Evolutionary conservation across 2,888 invertebrate species (phyloP).

Genomic region (Drosophila algonquin): DNA sequence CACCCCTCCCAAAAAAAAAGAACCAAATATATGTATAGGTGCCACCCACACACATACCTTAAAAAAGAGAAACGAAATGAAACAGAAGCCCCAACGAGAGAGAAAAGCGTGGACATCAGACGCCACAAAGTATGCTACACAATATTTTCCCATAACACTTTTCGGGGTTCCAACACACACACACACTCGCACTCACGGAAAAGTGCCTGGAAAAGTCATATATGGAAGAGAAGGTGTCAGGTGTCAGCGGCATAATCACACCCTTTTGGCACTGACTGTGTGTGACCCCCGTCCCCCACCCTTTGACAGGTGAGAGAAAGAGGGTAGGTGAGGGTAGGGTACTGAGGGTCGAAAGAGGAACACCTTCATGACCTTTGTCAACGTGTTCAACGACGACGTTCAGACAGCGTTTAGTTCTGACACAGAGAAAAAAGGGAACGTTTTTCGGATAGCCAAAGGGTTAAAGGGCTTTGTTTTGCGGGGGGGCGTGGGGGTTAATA

Average conservation of each 20-base stretch:
- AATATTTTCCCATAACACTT: constrained; percentile 58
- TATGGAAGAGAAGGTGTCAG: constrained; percentile 67
- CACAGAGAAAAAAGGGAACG: constrained; percentile 34
- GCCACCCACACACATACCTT: neutral
- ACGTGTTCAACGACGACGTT: constrained; percentile 50
- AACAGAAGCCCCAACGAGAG: neutral
- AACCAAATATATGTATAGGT: constrained; percentile 3
- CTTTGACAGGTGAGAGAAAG: constrained; percentile 48
- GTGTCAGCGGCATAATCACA: constrained; percentile 77
- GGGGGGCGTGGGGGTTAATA: constrained; percentile 21
- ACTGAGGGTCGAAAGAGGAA: constrained; percentile 22
- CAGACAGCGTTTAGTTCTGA: constrained; percentile 54
- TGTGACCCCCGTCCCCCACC: constrained; percentile 18
- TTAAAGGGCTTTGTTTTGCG: constrained; percentile 4
- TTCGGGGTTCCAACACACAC: constrained; percentile 50
- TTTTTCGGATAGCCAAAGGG: constrained; percentile 29
- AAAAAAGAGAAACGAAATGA: constrained; percentile 27
- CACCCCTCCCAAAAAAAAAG: constrained; percentile 1
- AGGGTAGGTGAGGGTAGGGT: neutral
- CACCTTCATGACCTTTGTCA: constrained; percentile 71
- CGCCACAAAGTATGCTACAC: constrained; percentile 54
- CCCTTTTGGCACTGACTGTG: constrained; percentile 56
- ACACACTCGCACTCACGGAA: neutral
- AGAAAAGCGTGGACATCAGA: constrained; percentile 21
- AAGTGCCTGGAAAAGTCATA: constrained; percentile 18